Percentiles rank a stretch among this genome's conserved stretches.
These are phyloP conservation scores for Ormyrus pomaceus DNA, from an alignment of 2,888 invertebrate genomes.

Conservation along the genomic window DNA sequence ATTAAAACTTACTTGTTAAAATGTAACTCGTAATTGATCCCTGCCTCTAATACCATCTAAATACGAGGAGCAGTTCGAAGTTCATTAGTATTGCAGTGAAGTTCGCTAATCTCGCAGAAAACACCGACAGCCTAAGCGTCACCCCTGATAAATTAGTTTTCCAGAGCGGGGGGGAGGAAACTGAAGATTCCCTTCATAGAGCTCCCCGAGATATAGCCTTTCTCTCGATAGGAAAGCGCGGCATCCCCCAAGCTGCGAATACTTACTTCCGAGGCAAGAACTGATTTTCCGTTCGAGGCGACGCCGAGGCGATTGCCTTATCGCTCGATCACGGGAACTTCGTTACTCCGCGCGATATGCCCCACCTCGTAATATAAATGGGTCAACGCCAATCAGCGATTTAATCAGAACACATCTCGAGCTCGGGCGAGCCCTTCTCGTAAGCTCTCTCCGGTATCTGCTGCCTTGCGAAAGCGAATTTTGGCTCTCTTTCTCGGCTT, in stretches of 20 bases:
- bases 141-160: conserved; percentile 24
- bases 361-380: conserved; percentile 16
- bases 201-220: not conserved
- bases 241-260: not conserved
- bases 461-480: too few species aligned
- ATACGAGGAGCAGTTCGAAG: not conserved
- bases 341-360: not conserved
- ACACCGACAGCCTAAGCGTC: conserved; percentile 5
- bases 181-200: not conserved
- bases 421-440: not conserved
- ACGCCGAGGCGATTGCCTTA: conserved; percentile 17
- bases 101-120: conserved; percentile 22
- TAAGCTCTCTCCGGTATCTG: too few species aligned
- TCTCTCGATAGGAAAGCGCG: not conserved
- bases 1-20: too few species aligned
- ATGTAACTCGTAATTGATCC: too few species aligned
- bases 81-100: conserved; percentile 14
- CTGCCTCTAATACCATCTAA: too few species aligned
- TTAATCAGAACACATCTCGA: conserved; percentile 13
- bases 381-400: conserved; percentile 22
- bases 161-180: not conserved
- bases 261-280: not conserved
- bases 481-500: too few species aligned
- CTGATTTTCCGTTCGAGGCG: not conserved
- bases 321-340: conserved; percentile 8